These are phyloP conservation scores for Hyperoplus lanceolatus DNA, from an alignment of 2,797 vertebrate species.

Conservation along the genomic window DNA sequence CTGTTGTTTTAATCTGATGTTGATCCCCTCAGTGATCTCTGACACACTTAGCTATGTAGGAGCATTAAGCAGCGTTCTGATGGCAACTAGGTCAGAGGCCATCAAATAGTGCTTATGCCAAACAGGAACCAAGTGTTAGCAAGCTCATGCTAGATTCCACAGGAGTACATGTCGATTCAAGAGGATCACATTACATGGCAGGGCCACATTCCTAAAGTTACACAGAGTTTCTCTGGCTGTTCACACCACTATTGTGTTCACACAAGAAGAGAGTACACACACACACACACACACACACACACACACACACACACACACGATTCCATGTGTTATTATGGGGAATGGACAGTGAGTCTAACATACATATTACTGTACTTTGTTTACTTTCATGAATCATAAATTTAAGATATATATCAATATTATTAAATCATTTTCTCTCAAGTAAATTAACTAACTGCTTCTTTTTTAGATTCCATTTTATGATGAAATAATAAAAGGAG, in stretches of 20 bases:
- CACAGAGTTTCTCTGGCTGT: conserved; percentile 30
- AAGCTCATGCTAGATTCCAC: conserved; percentile 80
- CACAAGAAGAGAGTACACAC: background rate
- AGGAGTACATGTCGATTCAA: conserved; percentile 75
- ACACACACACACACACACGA: too few species aligned
- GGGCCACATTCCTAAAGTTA: conserved; percentile 68
- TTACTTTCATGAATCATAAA: too few species aligned
- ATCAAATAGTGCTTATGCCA: conserved; percentile 68
- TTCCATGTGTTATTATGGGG: too few species aligned
- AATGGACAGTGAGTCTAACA: too few species aligned
- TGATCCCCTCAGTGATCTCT: conserved; percentile 75
- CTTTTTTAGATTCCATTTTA: background rate
- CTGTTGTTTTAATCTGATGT: conserved; percentile 71
- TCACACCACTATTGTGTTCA: background rate
- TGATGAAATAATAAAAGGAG: background rate
- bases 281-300: too few species aligned
- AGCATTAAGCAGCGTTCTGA: conserved; percentile 58
- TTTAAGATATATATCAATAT: too few species aligned
- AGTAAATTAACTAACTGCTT: background rate
- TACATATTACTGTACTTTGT: too few species aligned
- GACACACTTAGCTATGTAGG: conserved; percentile 69
- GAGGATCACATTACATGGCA: conserved; percentile 69
- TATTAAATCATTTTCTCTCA: too few species aligned
- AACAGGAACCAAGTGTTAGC: conserved; percentile 79
- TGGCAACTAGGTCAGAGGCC: conserved; percentile 79